Evolutionary conservation across 2,888 invertebrate genomes (phyloP), one percentile per base, ranked within the genome.

Genomic region (Sinhomidia bicolor): DNA sequence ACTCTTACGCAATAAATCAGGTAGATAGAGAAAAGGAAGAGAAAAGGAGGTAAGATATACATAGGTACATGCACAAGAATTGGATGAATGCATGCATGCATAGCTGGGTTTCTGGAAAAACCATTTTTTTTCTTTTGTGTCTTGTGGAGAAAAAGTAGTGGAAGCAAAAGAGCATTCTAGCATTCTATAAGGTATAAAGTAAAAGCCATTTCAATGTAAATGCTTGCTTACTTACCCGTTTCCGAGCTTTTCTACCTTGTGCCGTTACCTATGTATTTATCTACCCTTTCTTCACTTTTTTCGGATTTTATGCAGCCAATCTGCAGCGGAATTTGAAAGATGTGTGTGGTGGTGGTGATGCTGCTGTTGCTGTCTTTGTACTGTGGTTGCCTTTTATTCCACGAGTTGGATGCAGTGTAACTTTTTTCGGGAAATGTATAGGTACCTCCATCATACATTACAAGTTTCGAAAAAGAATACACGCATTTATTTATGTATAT

Each of bases 1-100:
- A 79, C 10, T 79, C 14, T 57, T 57, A 7, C 17, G 71, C 41
- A 83, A 83, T 83, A 83, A 83, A 83, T 83, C 83, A 83, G 83
- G 23, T 44, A 71, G 82, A 83, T 71, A 74, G 68, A 74, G 68
- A 57, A 41, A 54, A 44, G 54, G 32, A 44, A 71, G 36, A 71
- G 36, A 10, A 23, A 23, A 62, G 29, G 7, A 57, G 62, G 5
- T 54, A 54, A n/a, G 4, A 47, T 51, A n/a, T 51, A 9, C 10
- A 3, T 6, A 44, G 44, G 54, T 54, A 17, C 54, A 17, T 17
- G 17, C 1, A 54, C 14, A n/a, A n/a, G n/a, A n/a, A 14, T 14
- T 54, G 17, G 17, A 54, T n/a, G n/a, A n/a, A n/a, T 23, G 23
- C 57, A 23, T 17, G 23, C 23, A 14, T 26, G 14, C 26, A 29